Conservation (phyloP, 2,113 vertebrate genomes). For the Mus spicilegus region DNA sequence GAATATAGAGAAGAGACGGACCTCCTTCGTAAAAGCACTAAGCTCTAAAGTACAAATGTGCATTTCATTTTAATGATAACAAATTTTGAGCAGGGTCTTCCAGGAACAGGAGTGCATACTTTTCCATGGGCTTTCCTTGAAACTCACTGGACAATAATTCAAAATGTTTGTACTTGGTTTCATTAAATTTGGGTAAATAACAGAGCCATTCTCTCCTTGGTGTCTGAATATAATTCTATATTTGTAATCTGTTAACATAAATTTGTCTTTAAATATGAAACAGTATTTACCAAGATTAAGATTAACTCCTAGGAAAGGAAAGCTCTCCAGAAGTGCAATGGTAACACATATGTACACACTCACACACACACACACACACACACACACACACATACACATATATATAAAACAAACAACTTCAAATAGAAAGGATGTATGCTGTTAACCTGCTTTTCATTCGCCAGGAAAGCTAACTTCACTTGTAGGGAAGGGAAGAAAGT, state of each 20-base stretch:
- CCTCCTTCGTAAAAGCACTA: neutral
- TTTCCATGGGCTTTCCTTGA: conserved; percentile 30
- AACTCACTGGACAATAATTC: neutral
- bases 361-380: too few species aligned
- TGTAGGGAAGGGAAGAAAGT: neutral
- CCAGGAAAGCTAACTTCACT: neutral
- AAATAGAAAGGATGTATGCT: neutral
- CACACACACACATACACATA: too few species aligned
- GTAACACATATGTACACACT: too few species aligned
- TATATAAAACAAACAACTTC: neutral
- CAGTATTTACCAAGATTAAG: neutral
- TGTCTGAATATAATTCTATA: conserved; percentile 5
- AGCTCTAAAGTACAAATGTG: conserved; percentile 15
- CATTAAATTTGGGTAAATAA: conserved; percentile 33
- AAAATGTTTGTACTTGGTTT: conserved; percentile 59
- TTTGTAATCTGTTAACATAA: conserved; percentile 55
- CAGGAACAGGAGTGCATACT: neutral
- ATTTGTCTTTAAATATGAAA: conserved; percentile 49
- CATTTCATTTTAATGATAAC: neutral
- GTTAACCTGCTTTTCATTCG: conserved; percentile 25
- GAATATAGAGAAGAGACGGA: neutral
- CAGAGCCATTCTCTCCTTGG: conserved; percentile 20
- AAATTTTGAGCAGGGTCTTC: neutral
- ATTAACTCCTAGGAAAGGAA: neutral
- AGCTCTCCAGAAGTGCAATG: neutral